Conservation (phyloP, 1,140 invertebrate species). For the Babylonia areolata region DNA sequence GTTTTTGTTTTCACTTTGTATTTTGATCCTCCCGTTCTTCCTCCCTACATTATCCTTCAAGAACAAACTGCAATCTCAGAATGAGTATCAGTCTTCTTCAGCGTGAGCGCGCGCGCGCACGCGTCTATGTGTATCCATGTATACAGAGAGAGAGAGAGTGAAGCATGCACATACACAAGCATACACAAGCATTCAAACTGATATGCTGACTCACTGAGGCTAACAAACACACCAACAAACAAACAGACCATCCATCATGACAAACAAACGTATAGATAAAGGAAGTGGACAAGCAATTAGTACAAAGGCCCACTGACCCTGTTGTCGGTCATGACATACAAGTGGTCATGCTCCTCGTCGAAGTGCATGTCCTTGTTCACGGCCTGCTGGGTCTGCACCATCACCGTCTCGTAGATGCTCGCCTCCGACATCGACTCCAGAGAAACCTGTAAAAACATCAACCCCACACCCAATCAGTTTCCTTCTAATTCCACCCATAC, state of each 20-base stretch:
- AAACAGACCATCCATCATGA: not conserved
- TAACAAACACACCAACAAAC: not conserved
- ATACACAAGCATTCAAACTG: not conserved
- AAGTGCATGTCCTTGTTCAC: constrained; percentile 94
- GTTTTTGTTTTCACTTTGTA: not conserved
- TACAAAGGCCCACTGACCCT: constrained; percentile 80
- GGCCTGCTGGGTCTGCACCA: constrained; percentile 86
- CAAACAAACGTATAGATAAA: not conserved
- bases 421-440: constrained; percentile 90
- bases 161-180: not conserved
- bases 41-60: too few relatives aligned
- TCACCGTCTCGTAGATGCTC: constrained; percentile 92
- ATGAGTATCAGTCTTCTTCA: too few relatives aligned
- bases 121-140: too few relatives aligned
- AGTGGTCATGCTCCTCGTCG: constrained; percentile 87
- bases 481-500: too few relatives aligned
- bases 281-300: too few relatives aligned
- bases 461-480: too few relatives aligned
- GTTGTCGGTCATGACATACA: constrained; percentile 95
- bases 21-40: too few relatives aligned
- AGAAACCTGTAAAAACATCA: constrained; percentile 86
- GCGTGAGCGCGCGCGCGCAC: too few relatives aligned
- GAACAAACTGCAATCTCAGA: too few relatives aligned
- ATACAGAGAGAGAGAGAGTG: not conserved
- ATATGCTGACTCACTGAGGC: not conserved